Conservation (phyloP, 2,888 invertebrate genomes). For the Ophonus ardosiacus region DNA sequence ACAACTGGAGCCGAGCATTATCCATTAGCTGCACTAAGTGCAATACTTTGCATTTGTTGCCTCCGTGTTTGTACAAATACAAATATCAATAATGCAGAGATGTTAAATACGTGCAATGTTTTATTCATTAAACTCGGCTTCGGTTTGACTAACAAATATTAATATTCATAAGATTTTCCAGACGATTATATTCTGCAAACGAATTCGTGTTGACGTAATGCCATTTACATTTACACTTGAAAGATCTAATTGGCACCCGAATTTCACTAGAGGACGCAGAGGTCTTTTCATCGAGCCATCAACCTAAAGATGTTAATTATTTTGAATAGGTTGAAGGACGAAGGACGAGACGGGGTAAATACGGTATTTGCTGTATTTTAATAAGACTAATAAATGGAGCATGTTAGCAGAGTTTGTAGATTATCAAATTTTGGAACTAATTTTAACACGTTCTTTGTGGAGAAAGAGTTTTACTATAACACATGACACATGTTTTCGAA, state of each 20-base stretch:
- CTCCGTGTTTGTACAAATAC: constrained; percentile 24
- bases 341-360: neutral
- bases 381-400: too few relatives aligned
- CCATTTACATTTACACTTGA: constrained; percentile 25
- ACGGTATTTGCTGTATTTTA: neutral
- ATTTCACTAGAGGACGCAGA: neutral
- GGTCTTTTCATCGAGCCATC: neutral
- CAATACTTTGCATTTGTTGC: neutral
- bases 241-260: constrained; percentile 12
- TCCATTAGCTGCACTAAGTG: too few relatives aligned
- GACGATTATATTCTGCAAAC: constrained; percentile 45
- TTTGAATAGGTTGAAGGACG: neutral
- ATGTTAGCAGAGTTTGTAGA: too few relatives aligned
- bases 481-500: too few relatives aligned
- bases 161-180: constrained; percentile 55
- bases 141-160: constrained; percentile 4
- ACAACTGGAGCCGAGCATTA: too few relatives aligned
- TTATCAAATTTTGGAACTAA: too few relatives aligned
- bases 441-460: too few relatives aligned
- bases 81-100: constrained; percentile 49
- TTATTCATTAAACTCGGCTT: constrained; percentile 34
- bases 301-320: neutral
- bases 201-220: constrained; percentile 43
- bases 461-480: too few relatives aligned
- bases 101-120: constrained; percentile 52